Evolutionary conservation across 2,888 invertebrate species (phyloP).

Genomic region (Drosophila rellima): DNA sequence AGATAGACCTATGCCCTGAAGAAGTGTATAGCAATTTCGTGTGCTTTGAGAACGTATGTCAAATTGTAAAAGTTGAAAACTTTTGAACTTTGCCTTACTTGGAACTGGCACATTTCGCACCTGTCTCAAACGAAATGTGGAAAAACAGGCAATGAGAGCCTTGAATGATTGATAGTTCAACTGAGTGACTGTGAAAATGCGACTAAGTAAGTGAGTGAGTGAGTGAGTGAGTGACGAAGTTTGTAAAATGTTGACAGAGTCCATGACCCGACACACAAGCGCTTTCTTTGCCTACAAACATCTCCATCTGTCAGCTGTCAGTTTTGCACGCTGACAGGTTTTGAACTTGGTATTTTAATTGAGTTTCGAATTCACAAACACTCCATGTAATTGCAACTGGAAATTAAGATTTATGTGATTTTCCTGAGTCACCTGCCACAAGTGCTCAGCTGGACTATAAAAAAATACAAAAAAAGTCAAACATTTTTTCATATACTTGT

Average conservation of each 20-base stretch:
- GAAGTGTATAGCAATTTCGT: background rate
- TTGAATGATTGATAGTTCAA: conserved; percentile 69
- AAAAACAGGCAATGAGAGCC: conserved; percentile 17
- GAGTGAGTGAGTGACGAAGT: conserved; percentile 27
- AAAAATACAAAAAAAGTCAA: background rate
- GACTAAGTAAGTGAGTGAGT: conserved; percentile 5
- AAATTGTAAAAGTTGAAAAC: conserved; percentile 16
- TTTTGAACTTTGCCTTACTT: conserved; percentile 50
- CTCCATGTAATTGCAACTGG: conserved; percentile 18
- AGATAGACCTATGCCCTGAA: background rate
- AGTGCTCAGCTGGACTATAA: background rate
- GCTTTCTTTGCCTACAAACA: conserved; percentile 34
- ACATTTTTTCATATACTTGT: background rate
- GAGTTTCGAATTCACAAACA: conserved; percentile 67
- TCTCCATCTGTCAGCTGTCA: conserved; percentile 77
- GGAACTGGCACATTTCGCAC: conserved; percentile 69
- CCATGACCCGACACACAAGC: conserved; percentile 56
- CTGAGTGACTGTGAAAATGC: conserved; percentile 21
- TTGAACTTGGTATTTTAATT: conserved; percentile 77
- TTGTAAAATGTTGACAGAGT: conserved; percentile 49
- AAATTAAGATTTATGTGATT: conserved; percentile 49
- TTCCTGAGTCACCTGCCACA: conserved; percentile 30
- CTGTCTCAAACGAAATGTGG: conserved; percentile 47
- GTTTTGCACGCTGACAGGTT: conserved; percentile 61
- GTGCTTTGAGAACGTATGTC: background rate